These are phyloP conservation scores for Nymphalis io DNA, from an alignment of 1,140 invertebrate species.

Conservation along the genomic window DNA sequence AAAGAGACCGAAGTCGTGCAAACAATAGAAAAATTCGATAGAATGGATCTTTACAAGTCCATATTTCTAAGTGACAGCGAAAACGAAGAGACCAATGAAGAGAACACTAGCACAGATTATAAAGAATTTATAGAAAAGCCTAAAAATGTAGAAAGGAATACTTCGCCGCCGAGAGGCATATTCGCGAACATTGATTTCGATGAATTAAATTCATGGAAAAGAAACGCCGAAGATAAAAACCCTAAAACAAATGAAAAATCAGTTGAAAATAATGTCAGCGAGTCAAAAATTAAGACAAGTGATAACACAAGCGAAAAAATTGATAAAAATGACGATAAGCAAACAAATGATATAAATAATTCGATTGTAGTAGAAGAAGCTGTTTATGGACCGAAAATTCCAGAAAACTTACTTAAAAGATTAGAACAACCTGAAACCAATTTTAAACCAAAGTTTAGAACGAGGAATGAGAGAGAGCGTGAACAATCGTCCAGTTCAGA, in stretches of 20 bases:
- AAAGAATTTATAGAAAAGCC: slow-evolving; percentile 57
- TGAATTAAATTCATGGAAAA: slow-evolving; percentile 78
- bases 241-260: slow-evolving; percentile 34
- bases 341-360: slow-evolving; percentile 34
- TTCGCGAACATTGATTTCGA: slow-evolving; percentile 88
- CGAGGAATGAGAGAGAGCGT: slow-evolving; percentile 46
- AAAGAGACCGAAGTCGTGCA: slow-evolving; percentile 55
- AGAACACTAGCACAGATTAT: slow-evolving; percentile 27
- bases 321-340: slow-evolving; percentile 29
- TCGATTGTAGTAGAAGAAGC: slow-evolving; percentile 44
- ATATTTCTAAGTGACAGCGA: slow-evolving; percentile 85
- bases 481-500: slow-evolving; percentile 61
- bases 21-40: slow-evolving; percentile 81
- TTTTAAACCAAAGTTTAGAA: slow-evolving; percentile 53
- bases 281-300: slow-evolving; percentile 33
- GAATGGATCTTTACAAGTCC: slow-evolving; percentile 84
- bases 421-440: slow-evolving; percentile 36
- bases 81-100: slow-evolving; percentile 65
- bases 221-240: slow-evolving; percentile 46
- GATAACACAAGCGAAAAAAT: slow-evolving; percentile 16
- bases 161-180: slow-evolving; percentile 86
- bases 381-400: slow-evolving; percentile 82
- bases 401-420: slow-evolving; percentile 68
- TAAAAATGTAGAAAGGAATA: slow-evolving; percentile 81
- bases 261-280: slow-evolving; percentile 27